Evolutionary conservation across 2,888 invertebrate species (phyloP).

Genomic region (Drosophila parthenogenetica): DNA sequence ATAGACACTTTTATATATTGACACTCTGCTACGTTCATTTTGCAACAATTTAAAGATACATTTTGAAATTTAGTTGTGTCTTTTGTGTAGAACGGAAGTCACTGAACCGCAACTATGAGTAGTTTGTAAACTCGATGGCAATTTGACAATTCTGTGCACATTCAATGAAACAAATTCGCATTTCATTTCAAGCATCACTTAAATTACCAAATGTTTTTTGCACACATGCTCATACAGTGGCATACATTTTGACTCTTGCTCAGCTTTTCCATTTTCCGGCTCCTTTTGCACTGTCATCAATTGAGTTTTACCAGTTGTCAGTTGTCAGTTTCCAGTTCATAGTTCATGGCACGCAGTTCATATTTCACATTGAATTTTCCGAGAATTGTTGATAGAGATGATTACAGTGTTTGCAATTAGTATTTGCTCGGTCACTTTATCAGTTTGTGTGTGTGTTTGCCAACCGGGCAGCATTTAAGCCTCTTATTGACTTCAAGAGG

Average conservation of each 20-base stretch:
- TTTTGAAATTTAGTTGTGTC: conserved; percentile 6
- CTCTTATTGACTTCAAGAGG: conserved; percentile 42
- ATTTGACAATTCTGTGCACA: conserved; percentile 22
- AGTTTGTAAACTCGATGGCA: conserved; percentile 10
- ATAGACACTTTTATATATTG: conserved; percentile 42
- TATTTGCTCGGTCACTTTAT: conserved; percentile 53
- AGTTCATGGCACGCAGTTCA: conserved; percentile 18
- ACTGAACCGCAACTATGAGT: conserved; percentile 12
- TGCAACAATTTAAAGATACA: conserved; percentile 33
- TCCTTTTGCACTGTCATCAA: conserved; percentile 7
- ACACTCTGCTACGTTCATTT: conserved; percentile 26
- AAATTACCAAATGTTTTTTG: conserved; percentile 14
- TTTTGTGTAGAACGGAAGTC: conserved; percentile 1
- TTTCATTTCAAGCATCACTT: conserved; percentile 31
- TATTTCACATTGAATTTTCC: conserved; percentile 30
- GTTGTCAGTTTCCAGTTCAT: conserved; percentile 10
- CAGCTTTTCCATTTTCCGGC: conserved; percentile 8
- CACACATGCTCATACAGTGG: not conserved
- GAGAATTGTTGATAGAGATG: conserved; percentile 19
- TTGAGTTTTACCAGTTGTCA: conserved; percentile 5
- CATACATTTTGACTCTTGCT: not conserved
- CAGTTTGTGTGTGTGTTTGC: conserved; percentile 37
- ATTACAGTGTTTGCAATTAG: conserved; percentile 53
- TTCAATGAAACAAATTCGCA: conserved; percentile 23
- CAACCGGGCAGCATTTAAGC: conserved; percentile 58